Percentiles rank a stretch among this genome's conserved stretches.
These are phyloP conservation scores for Carpatolechia fugitivella DNA, from an alignment of 2,888 invertebrate species.

Conservation along the genomic window DNA sequence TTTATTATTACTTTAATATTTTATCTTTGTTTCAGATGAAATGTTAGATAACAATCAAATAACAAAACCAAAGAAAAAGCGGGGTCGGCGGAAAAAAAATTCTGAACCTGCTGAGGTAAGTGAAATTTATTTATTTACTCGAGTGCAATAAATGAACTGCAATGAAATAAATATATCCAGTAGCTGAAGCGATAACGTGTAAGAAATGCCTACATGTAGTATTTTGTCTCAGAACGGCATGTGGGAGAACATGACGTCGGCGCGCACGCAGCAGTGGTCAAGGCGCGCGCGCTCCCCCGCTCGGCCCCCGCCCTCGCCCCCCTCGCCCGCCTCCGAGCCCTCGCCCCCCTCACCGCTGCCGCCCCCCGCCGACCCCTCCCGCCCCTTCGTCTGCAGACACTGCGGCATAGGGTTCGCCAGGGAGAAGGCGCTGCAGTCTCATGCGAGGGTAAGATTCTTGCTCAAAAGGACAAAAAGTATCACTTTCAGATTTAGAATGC, in stretches of 20 bases:
- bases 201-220: not conserved
- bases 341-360: constrained; percentile 41
- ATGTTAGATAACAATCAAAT: constrained; percentile 57
- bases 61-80: constrained; percentile 69
- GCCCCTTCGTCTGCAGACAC: constrained; percentile 88
- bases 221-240: constrained; percentile 45
- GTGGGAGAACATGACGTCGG: constrained; percentile 75
- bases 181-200: no score
- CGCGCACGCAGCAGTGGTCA: constrained; percentile 76
- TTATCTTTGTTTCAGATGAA: constrained; percentile 51
- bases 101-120: constrained; percentile 58
- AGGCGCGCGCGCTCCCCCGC: constrained; percentile 44
- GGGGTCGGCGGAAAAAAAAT: constrained; percentile 69
- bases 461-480: no score
- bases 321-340: constrained; percentile 23
- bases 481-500: no score
- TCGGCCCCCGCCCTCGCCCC: constrained; percentile 47
- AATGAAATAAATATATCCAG: no score
- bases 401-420: constrained; percentile 86
- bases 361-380: constrained; percentile 80
- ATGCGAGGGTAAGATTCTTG: constrained; percentile 82
- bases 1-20: no score
- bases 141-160: no score
- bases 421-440: constrained; percentile 89
- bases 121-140: no score